These are phyloP conservation scores for Tribolium freemani DNA, from an alignment of 2,888 invertebrate species.

Conservation along the genomic window DNA sequence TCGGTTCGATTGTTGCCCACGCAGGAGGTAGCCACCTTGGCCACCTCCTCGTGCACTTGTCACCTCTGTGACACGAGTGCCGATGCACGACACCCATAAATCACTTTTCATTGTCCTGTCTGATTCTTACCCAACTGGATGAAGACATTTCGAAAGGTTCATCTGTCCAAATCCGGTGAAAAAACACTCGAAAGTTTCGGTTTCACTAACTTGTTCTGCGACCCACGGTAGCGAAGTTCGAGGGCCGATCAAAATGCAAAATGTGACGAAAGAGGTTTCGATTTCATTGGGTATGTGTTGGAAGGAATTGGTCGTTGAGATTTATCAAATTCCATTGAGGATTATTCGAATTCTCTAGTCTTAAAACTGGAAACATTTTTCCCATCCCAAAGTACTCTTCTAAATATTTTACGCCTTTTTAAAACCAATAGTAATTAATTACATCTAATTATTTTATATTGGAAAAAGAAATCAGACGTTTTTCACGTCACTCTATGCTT, in stretches of 20 bases:
- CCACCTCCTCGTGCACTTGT: slow-evolving; percentile 9
- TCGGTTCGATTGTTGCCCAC: slow-evolving; percentile 18
- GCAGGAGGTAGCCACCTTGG: background rate
- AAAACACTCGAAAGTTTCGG: background rate
- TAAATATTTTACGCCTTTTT: no score
- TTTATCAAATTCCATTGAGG: background rate
- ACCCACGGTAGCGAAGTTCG: background rate
- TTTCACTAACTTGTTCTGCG: slow-evolving; percentile 2
- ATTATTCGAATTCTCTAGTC: no score
- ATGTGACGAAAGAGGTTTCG: background rate
- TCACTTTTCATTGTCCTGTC: background rate
- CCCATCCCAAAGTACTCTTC: no score
- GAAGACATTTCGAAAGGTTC: background rate
- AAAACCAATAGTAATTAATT: no score
- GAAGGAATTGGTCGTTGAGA: background rate
- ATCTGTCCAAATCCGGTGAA: background rate
- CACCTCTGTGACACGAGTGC: slow-evolving; percentile 4
- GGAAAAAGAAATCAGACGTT: no score
- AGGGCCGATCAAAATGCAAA: background rate
- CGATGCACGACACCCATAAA: background rate
- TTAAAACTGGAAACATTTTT: no score
- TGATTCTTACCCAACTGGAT: background rate
- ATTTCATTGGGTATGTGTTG: background rate
- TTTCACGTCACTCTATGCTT: no score
- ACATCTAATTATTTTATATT: no score